Evolutionary conservation across 1,140 invertebrate species (phyloP).

Genomic region (Cydia amplana): DNA sequence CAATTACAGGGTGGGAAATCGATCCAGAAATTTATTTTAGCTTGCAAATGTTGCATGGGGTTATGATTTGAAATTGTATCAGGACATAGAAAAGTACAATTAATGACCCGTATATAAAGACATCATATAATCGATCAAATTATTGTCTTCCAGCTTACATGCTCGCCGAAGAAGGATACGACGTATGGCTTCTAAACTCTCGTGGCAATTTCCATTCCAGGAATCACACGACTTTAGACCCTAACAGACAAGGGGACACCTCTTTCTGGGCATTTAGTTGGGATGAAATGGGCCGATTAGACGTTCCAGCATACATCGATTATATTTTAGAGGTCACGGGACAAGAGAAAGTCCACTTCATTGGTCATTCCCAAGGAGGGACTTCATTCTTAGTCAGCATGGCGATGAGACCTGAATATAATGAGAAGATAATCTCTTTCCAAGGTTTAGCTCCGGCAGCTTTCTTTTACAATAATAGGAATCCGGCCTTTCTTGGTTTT

Average conservation of each 20-base stretch:
- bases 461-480: slow-evolving; percentile 65
- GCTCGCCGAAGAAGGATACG: slow-evolving; percentile 76
- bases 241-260: slow-evolving; percentile 53
- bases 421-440: slow-evolving; percentile 75
- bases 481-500: slow-evolving; percentile 52
- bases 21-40: too few species aligned
- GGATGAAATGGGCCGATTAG: slow-evolving; percentile 82
- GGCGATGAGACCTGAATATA: slow-evolving; percentile 81
- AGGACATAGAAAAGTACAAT: background rate
- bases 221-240: slow-evolving; percentile 74
- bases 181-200: slow-evolving; percentile 86
- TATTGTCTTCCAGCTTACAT: slow-evolving; percentile 40
- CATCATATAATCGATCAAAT: background rate
- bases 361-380: slow-evolving; percentile 80
- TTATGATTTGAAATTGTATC: too few species aligned
- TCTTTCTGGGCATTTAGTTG: slow-evolving; percentile 82
- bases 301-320: slow-evolving; percentile 84
- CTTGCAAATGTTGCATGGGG: too few species aligned
- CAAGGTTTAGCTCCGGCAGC: slow-evolving; percentile 83
- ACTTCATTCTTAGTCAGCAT: slow-evolving; percentile 81
- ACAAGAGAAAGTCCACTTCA: slow-evolving; percentile 71
- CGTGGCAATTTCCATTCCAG: slow-evolving; percentile 84
- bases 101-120: too few species aligned
- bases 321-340: slow-evolving; percentile 78
- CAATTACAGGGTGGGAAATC: too few species aligned